phyloP scores from a whole-genome alignment of 2,888 invertebrate species.

The Athalia rosae region DNA sequence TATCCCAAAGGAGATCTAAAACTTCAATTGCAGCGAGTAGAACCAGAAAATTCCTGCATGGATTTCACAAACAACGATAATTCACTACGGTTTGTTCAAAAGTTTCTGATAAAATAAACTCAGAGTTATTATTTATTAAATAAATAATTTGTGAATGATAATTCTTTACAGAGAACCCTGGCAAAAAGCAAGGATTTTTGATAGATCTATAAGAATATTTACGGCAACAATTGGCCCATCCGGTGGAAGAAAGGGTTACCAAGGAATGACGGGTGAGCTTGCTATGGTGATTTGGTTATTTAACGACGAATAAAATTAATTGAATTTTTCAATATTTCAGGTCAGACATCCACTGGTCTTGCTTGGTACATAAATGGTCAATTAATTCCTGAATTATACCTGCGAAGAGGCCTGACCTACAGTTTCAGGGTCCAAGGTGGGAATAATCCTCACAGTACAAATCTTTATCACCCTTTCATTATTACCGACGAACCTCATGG shows the following conservation, averaged over 20 bases:
- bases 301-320: constrained; percentile 19
- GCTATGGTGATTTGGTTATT: neutral
- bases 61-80: constrained; percentile 78
- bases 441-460: constrained; percentile 90
- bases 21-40: constrained; percentile 80
- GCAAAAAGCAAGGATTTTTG: constrained; percentile 75
- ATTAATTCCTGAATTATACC: constrained; percentile 90
- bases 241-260: constrained; percentile 87
- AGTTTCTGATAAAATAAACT: constrained; percentile 60
- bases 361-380: constrained; percentile 96
- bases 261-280: constrained; percentile 79
- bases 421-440: constrained; percentile 89
- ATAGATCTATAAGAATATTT: constrained; percentile 83
- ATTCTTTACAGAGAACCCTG: constrained; percentile 71
- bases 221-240: constrained; percentile 89
- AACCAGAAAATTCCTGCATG: constrained; percentile 83
- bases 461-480: constrained; percentile 91
- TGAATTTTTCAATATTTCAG: constrained; percentile 63
- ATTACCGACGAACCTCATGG: constrained; percentile 91
- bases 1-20: constrained; percentile 84
- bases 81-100: constrained; percentile 57
- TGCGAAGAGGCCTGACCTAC: constrained; percentile 90
- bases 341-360: constrained; percentile 82
- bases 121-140: constrained; percentile 61
- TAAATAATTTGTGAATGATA: constrained; percentile 65